phyloP scores from a whole-genome alignment of 2,113 vertebrate genomes.

The Dipodomys ordii region DNA sequence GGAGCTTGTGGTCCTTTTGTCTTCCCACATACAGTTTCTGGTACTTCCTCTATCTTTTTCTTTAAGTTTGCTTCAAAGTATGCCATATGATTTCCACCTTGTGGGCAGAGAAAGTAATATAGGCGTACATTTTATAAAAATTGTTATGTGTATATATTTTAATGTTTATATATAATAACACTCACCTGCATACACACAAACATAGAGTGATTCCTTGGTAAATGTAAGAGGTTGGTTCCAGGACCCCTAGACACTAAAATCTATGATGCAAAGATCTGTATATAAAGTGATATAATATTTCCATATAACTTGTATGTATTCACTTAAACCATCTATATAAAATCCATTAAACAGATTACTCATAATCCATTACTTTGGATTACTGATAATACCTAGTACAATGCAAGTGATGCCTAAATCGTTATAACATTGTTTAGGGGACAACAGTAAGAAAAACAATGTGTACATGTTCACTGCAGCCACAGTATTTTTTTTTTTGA shows the following conservation, averaged over 20 bases:
- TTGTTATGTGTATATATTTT: neutral
- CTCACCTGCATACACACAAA: neutral
- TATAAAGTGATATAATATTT: neutral
- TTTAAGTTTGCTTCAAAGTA: neutral
- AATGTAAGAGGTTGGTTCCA: neutral
- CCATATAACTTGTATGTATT: neutral
- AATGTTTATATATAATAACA: neutral
- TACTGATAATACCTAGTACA: neutral
- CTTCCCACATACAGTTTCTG: neutral
- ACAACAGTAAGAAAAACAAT: neutral
- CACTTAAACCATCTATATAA: neutral
- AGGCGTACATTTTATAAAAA: slow-evolving; percentile 4
- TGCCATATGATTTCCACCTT: neutral
- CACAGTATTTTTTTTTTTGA: neutral
- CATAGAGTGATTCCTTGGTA: neutral
- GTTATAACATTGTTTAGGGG: neutral
- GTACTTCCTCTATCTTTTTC: neutral
- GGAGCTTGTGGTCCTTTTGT: neutral
- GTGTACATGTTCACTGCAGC: neutral
- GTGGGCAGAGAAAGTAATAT: neutral
- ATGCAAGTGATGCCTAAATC: neutral
- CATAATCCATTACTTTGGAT: too few relatives aligned
- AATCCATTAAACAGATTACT: too few relatives aligned
- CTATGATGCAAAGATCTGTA: neutral
- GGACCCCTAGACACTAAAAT: neutral